phyloP scores from a whole-genome alignment of 1,140 invertebrate species.

The Ridgeia piscesae region DNA sequence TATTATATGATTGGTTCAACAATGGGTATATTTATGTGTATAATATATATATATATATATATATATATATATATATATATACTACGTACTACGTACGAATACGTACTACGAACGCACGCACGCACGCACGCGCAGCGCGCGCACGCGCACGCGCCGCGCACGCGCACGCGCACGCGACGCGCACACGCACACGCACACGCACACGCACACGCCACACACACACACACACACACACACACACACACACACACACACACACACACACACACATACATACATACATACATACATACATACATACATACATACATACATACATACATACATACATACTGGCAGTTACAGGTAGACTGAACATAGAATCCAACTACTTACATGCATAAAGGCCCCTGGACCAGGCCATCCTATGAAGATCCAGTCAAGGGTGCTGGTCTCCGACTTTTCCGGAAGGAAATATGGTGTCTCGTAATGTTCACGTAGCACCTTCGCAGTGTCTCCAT shows the following conservation, averaged over 20 bases:
- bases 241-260: neutral
- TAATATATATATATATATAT: no score
- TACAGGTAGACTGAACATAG: neutral
- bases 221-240: no score
- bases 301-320: conserved; percentile 11
- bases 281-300: conserved; percentile 14
- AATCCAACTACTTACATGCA: neutral
- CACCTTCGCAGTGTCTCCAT: conserved; percentile 71
- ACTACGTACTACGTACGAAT: no score
- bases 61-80: no score
- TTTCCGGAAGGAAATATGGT: conserved; percentile 83
- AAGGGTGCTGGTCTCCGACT: conserved; percentile 77
- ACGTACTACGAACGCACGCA: no score
- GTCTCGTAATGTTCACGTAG: conserved; percentile 76
- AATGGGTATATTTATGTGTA: no score
- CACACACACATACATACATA: neutral
- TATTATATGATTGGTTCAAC: no score
- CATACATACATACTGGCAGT: neutral
- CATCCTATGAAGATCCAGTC: conserved; percentile 97
- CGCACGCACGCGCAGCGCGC: no score
- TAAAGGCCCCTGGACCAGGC: conserved; percentile 77
- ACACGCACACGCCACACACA: no score
- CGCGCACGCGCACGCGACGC: no score
- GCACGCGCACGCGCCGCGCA: no score
- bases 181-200: no score